Evolutionary conservation across 2,888 invertebrate species (phyloP), one percentile per base, ranked within the genome.

Genomic region (Shargacucullia verbasci): DNA sequence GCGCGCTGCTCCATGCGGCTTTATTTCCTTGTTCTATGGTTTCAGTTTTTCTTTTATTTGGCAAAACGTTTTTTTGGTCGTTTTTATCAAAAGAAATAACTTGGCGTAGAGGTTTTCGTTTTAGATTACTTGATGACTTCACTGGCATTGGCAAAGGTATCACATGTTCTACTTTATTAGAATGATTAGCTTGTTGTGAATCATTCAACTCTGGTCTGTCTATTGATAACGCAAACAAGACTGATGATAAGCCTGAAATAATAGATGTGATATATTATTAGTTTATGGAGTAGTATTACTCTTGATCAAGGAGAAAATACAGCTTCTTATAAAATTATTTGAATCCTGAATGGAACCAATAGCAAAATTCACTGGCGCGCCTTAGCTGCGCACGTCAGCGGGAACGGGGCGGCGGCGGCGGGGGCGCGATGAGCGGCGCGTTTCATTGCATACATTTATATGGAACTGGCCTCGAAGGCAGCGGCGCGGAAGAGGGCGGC

Each of bases 191-290:
- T 81, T 89, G 94, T 75, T 90, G 90, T 86, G 90, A 94, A 86
- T 95, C 94, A 89, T 97, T 97, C 54, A 98, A 94, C 83, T 98
- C 97, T 27, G 96, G 94, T 87, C 97, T 97, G 92, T 99, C 98
- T 61, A 99, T 97, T 81, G 96, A 97, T 83, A 99, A 96, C 15
- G 99, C 99, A 94, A 99, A 99, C 70, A 99, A 94, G 82, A 99
- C 97, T 49, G 98, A 96, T 70, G 97, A 97, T 84, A 99, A 95
- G 70, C 97, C 98, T 97, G 83, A 68, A 92, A 93, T 71, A 81
- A 64, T 50, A 49, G 50, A 60, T 47, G 65, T 53, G 37, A 57
- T 62, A 44, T 20, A 43, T 20, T 35, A 55, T 53, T 67, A 49
- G 59, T 37, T 50, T 48, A 29, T 47, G 0, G n/a, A n/a, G 4